Base-by-base conservation (phyloP, 2,888 invertebrate species). In the Metallyticus violacea region DNA sequence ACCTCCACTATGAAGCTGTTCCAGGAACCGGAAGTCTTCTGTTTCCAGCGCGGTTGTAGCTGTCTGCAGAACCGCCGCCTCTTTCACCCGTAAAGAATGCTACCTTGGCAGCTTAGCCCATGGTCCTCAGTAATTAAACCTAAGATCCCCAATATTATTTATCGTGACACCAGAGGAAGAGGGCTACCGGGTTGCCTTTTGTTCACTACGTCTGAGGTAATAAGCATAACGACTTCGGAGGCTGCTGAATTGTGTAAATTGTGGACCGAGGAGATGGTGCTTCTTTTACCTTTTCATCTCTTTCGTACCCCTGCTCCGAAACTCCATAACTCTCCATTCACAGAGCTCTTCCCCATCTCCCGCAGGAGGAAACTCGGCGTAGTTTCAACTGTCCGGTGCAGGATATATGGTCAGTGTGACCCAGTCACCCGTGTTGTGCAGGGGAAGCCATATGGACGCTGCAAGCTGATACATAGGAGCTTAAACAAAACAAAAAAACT, bases 291-390 rank as follows among this genome's bases (percentile, higher is more conserved):
- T 77, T 77, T 77, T 27, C 27, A 22, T 83, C 83, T 28, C 77
- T n/a, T 62, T 22, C 40, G 28, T 5, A 22, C 81, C 81, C 81
- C 81, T 15, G 22, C 22, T 22, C 22, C 40, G 40, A 62, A 30
- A 29, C 30, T 27, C 83, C 83, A 77, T 83, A 83, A 83, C 83
- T 83, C 83, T 77, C 83, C 77, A 82, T 76, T 82, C 76, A 82
- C 26, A n/a, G 82, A 15, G 30, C 29, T 62, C 40, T 62, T 62
- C 40, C 40, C 40, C 40, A 62, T 62, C 40, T 62, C 40, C 83
- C 26, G 77, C 28, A 28, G 77, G 77, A 83, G 83, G 77, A 77
- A 83, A 62, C 62, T 62, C 9, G 30, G 15, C 26, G 9, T 62
- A 62, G 81, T 81, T 81, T 81, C 28, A 62, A 77, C 83, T 83